Conservation (phyloP, 2,113 vertebrate species). For the Ellobius talpinus region DNA sequence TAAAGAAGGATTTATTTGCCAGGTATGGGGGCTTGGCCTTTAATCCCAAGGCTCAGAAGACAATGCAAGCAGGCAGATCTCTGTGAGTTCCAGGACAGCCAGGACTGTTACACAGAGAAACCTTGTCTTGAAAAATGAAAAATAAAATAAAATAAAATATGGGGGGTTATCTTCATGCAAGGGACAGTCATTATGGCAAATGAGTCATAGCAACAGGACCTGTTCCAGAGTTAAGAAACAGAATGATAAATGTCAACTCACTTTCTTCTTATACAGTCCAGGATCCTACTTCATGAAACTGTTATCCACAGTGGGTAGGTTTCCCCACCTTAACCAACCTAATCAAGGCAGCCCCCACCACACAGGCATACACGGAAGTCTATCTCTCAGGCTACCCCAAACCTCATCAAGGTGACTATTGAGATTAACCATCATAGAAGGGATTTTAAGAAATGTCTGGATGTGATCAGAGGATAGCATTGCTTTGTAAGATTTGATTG, state of each 20-base stretch:
- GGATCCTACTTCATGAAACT: neutral
- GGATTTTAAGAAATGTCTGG: slow-evolving; percentile 29
- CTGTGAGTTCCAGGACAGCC: no score
- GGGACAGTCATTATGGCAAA: neutral
- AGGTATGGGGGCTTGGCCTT: accelerated
- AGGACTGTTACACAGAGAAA: no score
- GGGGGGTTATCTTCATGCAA: no score
- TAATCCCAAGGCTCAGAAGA: no score
- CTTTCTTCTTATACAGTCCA: neutral
- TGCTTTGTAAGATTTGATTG: slow-evolving; percentile 52
- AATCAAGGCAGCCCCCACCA: neutral
- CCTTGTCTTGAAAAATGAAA: no score
- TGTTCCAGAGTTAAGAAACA: neutral
- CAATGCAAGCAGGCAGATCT: no score
- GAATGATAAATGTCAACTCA: neutral
- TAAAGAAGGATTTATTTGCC: neutral
- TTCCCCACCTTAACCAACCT: neutral
- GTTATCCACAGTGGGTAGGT: neutral
- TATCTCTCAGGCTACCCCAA: neutral
- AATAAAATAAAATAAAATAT: no score
- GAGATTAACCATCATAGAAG: slow-evolving; percentile 24
- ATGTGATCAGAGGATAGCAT: slow-evolving; percentile 39
- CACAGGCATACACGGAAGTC: neutral
- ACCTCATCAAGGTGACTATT: neutral
- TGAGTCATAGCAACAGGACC: neutral